Conservation (phyloP, 2,888 invertebrate species). For the Troides helena region DNA sequence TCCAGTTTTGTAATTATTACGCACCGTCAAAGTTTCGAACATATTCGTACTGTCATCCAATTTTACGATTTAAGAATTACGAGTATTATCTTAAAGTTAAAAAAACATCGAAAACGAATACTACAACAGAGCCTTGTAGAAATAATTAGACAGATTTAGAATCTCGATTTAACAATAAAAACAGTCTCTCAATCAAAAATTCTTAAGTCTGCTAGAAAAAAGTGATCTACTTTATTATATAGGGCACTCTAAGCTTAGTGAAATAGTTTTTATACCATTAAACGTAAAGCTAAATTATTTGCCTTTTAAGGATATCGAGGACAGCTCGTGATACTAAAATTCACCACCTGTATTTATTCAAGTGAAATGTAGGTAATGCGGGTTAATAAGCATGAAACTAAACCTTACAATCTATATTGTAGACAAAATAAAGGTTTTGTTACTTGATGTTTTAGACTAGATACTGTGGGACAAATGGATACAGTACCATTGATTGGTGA, state of each 20-base stretch:
- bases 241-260: not conserved
- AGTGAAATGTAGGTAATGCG: slow-evolving; percentile 8
- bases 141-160: too few relatives aligned
- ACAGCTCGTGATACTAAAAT: slow-evolving; percentile 1
- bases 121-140: not conserved
- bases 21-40: not conserved
- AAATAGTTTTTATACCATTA: not conserved
- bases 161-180: too few relatives aligned
- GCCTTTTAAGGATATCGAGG: slow-evolving; percentile 8
- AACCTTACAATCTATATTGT: not conserved
- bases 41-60: not conserved
- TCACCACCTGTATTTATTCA: slow-evolving; percentile 22
- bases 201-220: too few relatives aligned
- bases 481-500: not conserved
- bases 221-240: too few relatives aligned
- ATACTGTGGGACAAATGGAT: not conserved
- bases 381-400: slow-evolving; percentile 6
- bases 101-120: not conserved
- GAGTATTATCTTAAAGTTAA: not conserved
- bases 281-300: slow-evolving; percentile 6
- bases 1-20: slow-evolving; percentile 3
- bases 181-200: too few relatives aligned
- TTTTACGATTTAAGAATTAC: not conserved
- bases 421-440: not conserved
- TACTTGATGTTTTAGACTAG: not conserved